Percentiles rank a stretch among this genome's conserved stretches.
Evolutionary conservation across 1,140 invertebrate species (phyloP).

Genomic region (Formica exsecta): DNA sequence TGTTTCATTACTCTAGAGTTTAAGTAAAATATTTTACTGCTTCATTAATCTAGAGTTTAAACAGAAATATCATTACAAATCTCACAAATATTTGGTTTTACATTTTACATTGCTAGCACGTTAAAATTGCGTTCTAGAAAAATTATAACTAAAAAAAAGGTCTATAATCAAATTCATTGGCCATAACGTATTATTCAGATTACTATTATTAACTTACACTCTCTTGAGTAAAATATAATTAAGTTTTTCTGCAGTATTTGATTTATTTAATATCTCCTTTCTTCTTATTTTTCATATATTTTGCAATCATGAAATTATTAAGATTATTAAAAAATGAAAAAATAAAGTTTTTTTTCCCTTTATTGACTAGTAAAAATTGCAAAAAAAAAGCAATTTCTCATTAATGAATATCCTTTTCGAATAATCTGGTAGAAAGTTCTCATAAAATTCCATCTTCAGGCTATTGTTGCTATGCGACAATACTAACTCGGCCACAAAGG

Average conservation of each 20-base stretch:
- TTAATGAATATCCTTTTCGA: neutral
- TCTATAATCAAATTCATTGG: no score
- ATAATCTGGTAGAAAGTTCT: neutral
- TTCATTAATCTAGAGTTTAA: neutral
- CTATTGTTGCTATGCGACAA: slow-evolving; percentile 1
- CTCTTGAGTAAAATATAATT: neutral
- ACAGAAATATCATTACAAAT: neutral
- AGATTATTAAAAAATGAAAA: neutral
- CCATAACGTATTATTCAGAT: neutral
- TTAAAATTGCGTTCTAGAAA: neutral
- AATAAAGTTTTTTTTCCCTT: no score
- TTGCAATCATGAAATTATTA: neutral
- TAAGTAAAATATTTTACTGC: neutral
- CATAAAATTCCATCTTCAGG: slow-evolving; percentile 4
- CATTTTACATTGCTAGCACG: neutral
- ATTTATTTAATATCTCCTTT: slow-evolving; percentile 16
- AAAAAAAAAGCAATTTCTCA: neutral
- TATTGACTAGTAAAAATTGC: neutral
- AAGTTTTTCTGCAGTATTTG: neutral
- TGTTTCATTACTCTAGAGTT: neutral
- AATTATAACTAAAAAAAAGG: neutral
- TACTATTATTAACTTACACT: neutral
- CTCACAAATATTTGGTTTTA: neutral
- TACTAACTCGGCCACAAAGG: neutral
- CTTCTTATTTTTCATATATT: neutral